Conservation (phyloP, 2,797 vertebrate genomes). For the Anguilla anguilla region DNA sequence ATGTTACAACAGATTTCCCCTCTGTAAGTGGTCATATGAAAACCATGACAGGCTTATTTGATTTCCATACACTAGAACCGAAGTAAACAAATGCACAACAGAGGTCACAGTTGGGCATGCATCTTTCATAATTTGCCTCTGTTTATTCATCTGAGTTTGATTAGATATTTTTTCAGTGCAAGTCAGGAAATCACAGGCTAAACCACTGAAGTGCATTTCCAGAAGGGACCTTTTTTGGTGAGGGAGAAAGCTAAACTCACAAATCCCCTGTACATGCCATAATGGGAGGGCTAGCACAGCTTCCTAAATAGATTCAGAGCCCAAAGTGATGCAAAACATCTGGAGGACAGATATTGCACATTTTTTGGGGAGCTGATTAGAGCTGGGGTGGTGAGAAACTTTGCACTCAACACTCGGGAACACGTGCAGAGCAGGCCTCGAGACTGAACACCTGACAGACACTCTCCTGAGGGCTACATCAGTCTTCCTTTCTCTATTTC, state of each 20-base stretch:
- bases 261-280: not conserved
- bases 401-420: not conserved
- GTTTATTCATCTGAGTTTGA: not conserved
- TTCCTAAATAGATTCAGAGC: conserved; percentile 15
- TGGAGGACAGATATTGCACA: conserved; percentile 22
- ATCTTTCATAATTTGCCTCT: not conserved
- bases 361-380: conserved; percentile 3
- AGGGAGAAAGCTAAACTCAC: not conserved
- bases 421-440: not conserved
- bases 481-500: not conserved
- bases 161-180: not conserved
- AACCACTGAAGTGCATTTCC: not conserved
- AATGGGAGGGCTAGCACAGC: not conserved
- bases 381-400: not conserved
- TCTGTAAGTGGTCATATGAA: not conserved
- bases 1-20: not conserved
- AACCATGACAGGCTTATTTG: not conserved
- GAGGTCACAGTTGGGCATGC: not conserved
- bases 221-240: conserved; percentile 3
- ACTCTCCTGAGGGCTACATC: not conserved
- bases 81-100: not conserved
- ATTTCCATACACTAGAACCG: not conserved
- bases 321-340: conserved; percentile 20
- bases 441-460: not conserved
- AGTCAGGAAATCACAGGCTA: not conserved